Base-by-base conservation (phyloP, 2,888 invertebrate species). In the Poecilus cupreus region DNA sequence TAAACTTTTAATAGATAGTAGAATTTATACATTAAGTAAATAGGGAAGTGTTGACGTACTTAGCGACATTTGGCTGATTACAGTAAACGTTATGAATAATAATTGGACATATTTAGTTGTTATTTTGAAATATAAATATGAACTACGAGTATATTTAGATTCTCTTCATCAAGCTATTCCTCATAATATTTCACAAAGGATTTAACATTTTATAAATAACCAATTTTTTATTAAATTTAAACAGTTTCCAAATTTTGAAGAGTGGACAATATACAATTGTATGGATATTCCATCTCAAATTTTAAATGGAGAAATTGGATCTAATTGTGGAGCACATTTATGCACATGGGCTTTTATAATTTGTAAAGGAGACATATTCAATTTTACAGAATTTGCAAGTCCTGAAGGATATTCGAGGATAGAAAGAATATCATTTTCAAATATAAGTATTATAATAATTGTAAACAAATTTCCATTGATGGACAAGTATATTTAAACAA, bases 281-380 rank as follows among this genome's bases (percentile, higher is more conserved):
- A 13, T n/a, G 1, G 46, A 74, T 22, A 74, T 74, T 20, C 74
- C 49, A 3, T 26, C 26, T 1, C 46, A 74, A 74, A 16, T 13
- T n/a, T n/a, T 2, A 22, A 20, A 49, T 6, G 8, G 20, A 8
- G 49, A 26, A 13, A 24, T 74, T 49, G 74, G 24, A 24, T 20
- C 49, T 46, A 74, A 74, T 22, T 74, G 74, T 22, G 74, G 74
- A 16, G 49, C n/a, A 2, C 74, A 74, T 46, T 6, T 74, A 20
- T 74, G 74, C n/a, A 24, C 49, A 24, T 70, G 49, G 74, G 74
- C 46, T 2, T 46, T 11, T 22, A 74, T 74, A 10, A 74, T 74
- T 46, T 22, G 74, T 20, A 60, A n/a, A n/a, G n/a, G n/a, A n/a
- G n/a, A n/a, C n/a, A n/a, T n/a, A n/a, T n/a, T n/a, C n/a, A n/a